Evolutionary conservation across 2,797 vertebrate species (phyloP), one percentile per base, ranked within the genome.

Genomic region (Alcedo atthis): DNA sequence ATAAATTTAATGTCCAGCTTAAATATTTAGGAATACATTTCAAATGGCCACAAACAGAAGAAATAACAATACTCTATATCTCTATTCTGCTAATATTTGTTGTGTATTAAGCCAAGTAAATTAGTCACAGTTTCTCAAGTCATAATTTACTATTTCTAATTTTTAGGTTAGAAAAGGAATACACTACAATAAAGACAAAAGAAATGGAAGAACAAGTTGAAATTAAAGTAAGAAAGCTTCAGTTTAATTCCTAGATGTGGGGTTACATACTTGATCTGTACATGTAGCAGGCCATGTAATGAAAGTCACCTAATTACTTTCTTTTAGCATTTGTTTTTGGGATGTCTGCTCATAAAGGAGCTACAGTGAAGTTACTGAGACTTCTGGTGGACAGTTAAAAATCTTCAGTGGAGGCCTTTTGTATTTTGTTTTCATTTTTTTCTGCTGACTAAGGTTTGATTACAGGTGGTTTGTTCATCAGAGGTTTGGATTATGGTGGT

Each of bases 121-220:
- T 73, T 70, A 42, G 7, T 30, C 5, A 2, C 22, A n/a, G 0
- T 48, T 55, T 89, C 85, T 89, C 64, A 93, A 73, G 89, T 87
- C 3, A 14, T 67, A 69, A 63, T 22, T 88, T 81, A 62, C 35
- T 46, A 7, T 94, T 90, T 74, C 62, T 66, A 26, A 69, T 94
- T 97, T 96, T 93, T 91, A 99, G 99, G 97, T 98, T 99, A 95
- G 99, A 99, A 96, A 99, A 99, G 89, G 99, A 99, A 93, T 99
- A 99, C 97, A 99, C 99, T 98, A 99, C 99, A 97, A 99, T 99
- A 98, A 99, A 99, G 98, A 98, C 98, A 78, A 99, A 99, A 97
- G 99, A 99, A 97, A 99, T 99, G 99, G 99, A 99, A 97, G 99
- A 99, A 83, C 99, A 99, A 97, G 99, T 99, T 96, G 99, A 99